These are phyloP conservation scores for Aphrophora alni DNA, from an alignment of 2,888 invertebrate genomes.

Conservation along the genomic window DNA sequence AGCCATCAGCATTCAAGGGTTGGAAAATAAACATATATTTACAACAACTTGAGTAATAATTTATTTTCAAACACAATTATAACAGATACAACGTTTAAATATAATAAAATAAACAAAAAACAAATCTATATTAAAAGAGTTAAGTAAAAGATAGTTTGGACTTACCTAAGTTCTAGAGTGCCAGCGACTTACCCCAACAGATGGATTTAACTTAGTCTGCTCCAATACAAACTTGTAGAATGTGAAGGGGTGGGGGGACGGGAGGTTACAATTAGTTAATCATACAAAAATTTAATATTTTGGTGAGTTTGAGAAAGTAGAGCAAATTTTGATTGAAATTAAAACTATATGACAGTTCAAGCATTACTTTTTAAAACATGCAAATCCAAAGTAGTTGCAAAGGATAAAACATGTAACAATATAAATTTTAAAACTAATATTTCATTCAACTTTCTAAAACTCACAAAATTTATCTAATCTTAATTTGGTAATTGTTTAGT, in stretches of 20 bases:
- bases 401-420: too few relatives aligned
- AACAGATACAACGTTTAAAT: background rate
- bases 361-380: too few relatives aligned
- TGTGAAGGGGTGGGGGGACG: background rate
- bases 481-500: too few relatives aligned
- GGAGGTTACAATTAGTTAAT: background rate
- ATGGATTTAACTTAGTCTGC: background rate
- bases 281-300: background rate
- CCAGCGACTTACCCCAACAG: background rate
- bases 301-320: background rate
- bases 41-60: background rate
- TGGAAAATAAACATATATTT: background rate
- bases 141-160: background rate
- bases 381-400: too few relatives aligned
- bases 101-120: background rate
- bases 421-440: too few relatives aligned
- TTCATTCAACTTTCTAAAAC: too few relatives aligned
- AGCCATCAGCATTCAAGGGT: background rate
- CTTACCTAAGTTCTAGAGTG: background rate
- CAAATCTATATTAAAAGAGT: background rate
- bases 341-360: too few relatives aligned
- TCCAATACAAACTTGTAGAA: background rate
- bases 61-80: background rate
- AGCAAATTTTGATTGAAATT: too few relatives aligned
- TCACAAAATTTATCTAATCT: too few relatives aligned